Base-by-base conservation (phyloP, 2,888 invertebrate genomes). In the Octonoba sinensis region DNA sequence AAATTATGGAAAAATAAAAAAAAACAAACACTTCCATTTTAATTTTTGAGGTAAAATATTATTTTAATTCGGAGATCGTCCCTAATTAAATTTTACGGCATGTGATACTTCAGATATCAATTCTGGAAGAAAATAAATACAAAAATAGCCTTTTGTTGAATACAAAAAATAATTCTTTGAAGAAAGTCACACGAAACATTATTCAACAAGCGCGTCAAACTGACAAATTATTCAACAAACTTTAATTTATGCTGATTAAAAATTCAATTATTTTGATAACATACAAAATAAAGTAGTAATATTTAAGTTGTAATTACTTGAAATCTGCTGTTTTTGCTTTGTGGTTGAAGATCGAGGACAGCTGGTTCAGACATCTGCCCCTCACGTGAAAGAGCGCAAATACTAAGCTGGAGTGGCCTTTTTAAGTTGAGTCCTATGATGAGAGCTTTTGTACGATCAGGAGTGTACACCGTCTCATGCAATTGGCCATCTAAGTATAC, bases 361-460 rank as follows among this genome's bases (percentile, higher is more conserved):
- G 71, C 72, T 12, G 78, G 83, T 11, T 83, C 83, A 4, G 83
- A 83, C 70, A 75, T 70, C 27, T 83, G 83, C 0, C 83, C 83
- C n/a, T 60, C 65, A 8, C 56, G 54, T 4, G 83, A 83, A 36
- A 83, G 36, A 13, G 83, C 76, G 57, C 57, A 71, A n/a, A 84
- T 81, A 46, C 79, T 83, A 4, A 84, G 49, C 22, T 20, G 57
- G 3, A 83, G 51, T 0, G 71, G 79, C 27, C 65, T 64, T 3
- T 54, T 74, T 22, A 84, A 51, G 46, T 84, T 66, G 1, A 84
- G 65, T 13, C 74, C 78, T 51, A 73, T 73, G 16, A 84, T 67
- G 16, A 84, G 67, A 46, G 82, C 82, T 73, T 84, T 83, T 1
- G 75, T 83, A n/a, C 82, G 57, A 56, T 83, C 82, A 13, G 83